phyloP scores from a whole-genome alignment of 2,113 vertebrate genomes.

The Dasyornis broadbenti region DNA sequence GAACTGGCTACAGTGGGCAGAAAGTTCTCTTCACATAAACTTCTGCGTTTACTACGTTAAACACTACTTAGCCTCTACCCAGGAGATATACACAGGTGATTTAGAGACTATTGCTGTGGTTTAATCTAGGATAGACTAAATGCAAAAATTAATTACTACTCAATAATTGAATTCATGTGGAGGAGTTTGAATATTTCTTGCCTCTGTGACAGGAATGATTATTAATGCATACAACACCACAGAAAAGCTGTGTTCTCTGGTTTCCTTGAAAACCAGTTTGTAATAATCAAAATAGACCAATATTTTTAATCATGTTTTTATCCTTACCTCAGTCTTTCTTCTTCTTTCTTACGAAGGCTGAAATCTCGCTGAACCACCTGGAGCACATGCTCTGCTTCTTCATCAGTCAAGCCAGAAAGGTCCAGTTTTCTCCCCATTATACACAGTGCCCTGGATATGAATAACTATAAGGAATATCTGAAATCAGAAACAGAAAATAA shows the following conservation, averaged over 20 bases:
- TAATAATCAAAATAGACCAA: background rate
- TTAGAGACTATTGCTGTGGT: background rate
- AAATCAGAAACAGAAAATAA: background rate
- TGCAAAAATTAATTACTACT: background rate
- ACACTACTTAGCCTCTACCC: background rate
- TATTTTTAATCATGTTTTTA: background rate
- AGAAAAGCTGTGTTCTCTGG: background rate
- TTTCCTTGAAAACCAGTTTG: background rate
- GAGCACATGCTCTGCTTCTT: conserved; percentile 92
- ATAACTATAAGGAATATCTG: conserved; percentile 20
- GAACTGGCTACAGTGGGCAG: background rate
- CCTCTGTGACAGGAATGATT: background rate
- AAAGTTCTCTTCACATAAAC: background rate
- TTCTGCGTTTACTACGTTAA: background rate
- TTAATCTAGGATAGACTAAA: background rate
- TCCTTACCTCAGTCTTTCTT: conserved; percentile 89
- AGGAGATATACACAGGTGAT: background rate
- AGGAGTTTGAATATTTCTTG: background rate
- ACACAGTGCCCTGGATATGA: background rate
- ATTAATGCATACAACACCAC: background rate
- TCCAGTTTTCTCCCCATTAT: conserved; percentile 94
- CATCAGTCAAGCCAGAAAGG: conserved; percentile 89
- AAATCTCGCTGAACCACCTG: conserved; percentile 95
- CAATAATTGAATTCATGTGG: background rate
- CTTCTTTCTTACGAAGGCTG: conserved; percentile 91